Conservation (phyloP, 2,113 vertebrate species). For the Micronycteris hirsuta region DNA sequence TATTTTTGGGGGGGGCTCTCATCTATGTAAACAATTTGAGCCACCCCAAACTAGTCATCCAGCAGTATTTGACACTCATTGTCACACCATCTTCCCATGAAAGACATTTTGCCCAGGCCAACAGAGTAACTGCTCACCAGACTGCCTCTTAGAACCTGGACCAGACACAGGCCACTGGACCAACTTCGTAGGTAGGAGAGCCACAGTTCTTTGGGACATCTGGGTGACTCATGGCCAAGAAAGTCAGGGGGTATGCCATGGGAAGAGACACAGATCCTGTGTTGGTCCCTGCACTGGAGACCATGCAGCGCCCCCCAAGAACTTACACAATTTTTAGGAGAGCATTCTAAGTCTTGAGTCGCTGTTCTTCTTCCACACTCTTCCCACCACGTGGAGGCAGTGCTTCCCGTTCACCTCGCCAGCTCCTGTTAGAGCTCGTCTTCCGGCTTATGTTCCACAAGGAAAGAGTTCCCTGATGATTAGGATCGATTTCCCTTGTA, state of each 20-base stretch:
- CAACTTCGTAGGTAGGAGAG: background rate
- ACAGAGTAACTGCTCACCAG: background rate
- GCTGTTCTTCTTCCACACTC: accelerated
- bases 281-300: too few relatives aligned
- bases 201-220: background rate
- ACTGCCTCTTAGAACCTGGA: background rate
- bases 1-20: background rate
- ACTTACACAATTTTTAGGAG: background rate
- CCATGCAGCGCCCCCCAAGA: background rate
- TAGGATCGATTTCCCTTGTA: background rate
- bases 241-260: background rate
- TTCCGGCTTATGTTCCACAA: too few relatives aligned
- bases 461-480: background rate
- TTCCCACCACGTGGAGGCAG: too few relatives aligned
- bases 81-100: too few relatives aligned
- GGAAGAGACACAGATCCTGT: background rate
- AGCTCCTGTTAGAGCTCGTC: background rate
- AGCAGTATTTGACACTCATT: background rate
- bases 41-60: background rate
- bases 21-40: background rate
- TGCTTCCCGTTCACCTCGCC: too few relatives aligned
- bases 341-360: too few relatives aligned
- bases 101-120: background rate
- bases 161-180: background rate
- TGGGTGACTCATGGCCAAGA: background rate